Evolutionary conservation across 2,797 vertebrate species (phyloP).

Genomic region (Molothrus aeneus): DNA sequence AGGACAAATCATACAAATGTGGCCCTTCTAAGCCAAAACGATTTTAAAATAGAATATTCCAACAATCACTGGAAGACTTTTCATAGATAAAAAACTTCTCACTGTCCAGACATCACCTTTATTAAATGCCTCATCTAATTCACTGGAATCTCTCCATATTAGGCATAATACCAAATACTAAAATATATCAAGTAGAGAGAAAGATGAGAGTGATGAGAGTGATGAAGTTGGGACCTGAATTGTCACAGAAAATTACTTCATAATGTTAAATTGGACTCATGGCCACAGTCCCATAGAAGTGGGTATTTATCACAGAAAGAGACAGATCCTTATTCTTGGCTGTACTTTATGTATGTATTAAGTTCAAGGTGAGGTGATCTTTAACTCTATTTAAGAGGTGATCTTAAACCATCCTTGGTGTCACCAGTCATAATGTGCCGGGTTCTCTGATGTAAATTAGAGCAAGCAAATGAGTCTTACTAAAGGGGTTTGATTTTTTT

Average conservation of each 20-base stretch:
- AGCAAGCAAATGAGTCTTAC: not conserved
- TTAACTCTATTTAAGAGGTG: not conserved
- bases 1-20: constrained; percentile 24
- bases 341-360: not conserved
- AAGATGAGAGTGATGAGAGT: constrained; percentile 18
- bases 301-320: not conserved
- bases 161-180: constrained; percentile 28
- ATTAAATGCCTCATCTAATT: constrained; percentile 32
- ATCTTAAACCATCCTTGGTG: not conserved
- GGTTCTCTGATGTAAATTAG: not conserved
- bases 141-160: not conserved
- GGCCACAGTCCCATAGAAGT: constrained; percentile 1
- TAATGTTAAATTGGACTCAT: constrained; percentile 24
- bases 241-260: constrained; percentile 27
- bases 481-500: not conserved
- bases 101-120: constrained; percentile 21
- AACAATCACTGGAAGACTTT: constrained; percentile 25
- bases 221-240: not conserved
- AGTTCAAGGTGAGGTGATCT: constrained; percentile 7
- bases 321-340: not conserved
- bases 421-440: not conserved
- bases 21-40: not conserved
- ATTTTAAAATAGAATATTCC: constrained; percentile 32
- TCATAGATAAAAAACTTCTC: constrained; percentile 17
- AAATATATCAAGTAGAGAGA: constrained; percentile 16